Conservation (phyloP, 1,140 invertebrate genomes). For the Probaryconus sp. region DNA sequence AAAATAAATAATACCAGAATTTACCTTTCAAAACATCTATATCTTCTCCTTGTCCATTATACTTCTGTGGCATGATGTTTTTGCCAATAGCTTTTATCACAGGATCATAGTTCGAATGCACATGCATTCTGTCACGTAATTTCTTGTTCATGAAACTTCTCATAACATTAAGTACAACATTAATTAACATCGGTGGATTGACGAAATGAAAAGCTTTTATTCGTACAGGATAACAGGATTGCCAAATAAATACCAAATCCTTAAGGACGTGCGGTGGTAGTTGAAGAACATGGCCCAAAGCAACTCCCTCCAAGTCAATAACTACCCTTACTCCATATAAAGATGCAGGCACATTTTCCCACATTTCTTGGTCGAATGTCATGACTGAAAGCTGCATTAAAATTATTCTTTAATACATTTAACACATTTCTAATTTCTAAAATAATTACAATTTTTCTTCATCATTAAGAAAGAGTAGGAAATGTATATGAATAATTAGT, state of each 20-base stretch:
- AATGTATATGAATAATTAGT: no score
- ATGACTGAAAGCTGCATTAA: slow-evolving; percentile 77
- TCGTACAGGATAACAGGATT: slow-evolving; percentile 84
- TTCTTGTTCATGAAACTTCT: slow-evolving; percentile 86
- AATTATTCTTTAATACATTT: slow-evolving; percentile 4
- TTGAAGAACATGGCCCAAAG: slow-evolving; percentile 81
- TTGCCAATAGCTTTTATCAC: slow-evolving; percentile 75
- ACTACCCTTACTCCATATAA: slow-evolving; percentile 81
- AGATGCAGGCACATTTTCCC: slow-evolving; percentile 78
- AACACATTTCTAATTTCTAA: slow-evolving; percentile 1
- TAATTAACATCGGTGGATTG: slow-evolving; percentile 83
- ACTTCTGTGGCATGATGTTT: slow-evolving; percentile 80
- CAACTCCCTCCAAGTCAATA: slow-evolving; percentile 80
- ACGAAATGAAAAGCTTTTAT: slow-evolving; percentile 85
- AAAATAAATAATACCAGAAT: neutral
- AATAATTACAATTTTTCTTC: slow-evolving; percentile 5
- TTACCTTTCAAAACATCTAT: slow-evolving; percentile 78
- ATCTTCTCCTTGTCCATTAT: slow-evolving; percentile 80
- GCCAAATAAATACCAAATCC: slow-evolving; percentile 82
- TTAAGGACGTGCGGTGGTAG: slow-evolving; percentile 80
- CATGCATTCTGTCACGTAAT: slow-evolving; percentile 79
- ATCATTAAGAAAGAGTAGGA: no score
- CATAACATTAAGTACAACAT: slow-evolving; percentile 84
- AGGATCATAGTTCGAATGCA: slow-evolving; percentile 75
- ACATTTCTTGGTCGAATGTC: slow-evolving; percentile 79